Percentiles rank a stretch among this genome's conserved stretches.
phyloP scores from a whole-genome alignment of 2,888 invertebrate genomes.

The Colletes collaris region DNA sequence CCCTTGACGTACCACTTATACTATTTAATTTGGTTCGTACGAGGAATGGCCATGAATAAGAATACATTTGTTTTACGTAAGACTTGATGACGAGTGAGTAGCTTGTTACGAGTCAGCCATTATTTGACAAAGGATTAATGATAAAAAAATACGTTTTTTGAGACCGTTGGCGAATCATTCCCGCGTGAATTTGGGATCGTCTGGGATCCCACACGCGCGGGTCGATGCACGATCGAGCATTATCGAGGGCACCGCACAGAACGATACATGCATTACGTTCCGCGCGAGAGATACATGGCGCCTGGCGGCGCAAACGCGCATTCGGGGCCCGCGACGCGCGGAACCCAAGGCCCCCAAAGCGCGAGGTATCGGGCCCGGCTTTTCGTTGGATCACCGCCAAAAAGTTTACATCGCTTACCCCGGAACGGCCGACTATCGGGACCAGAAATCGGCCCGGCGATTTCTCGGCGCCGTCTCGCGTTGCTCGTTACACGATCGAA shows the following conservation, averaged over 20 bases:
- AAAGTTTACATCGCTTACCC: constrained; percentile 49
- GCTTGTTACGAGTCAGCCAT: too few species aligned
- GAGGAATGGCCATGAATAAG: too few species aligned
- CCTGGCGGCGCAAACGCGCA: constrained; percentile 23
- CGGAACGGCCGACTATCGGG: constrained; percentile 45
- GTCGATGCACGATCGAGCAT: constrained; percentile 46
- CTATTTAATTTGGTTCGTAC: too few species aligned
- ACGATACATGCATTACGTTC: constrained; percentile 64
- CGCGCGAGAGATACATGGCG: constrained; percentile 52
- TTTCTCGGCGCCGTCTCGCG: constrained; percentile 38
- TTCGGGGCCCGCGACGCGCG: constrained; percentile 11
- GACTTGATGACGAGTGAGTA: too few species aligned
- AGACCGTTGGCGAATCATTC: constrained; percentile 46
- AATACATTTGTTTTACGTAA: too few species aligned
- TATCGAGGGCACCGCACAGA: constrained; percentile 64
- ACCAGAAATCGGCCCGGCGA: constrained; percentile 28
- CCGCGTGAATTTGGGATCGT: constrained; percentile 36
- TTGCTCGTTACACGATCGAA: constrained; percentile 61
- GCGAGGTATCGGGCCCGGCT: constrained; percentile 20
- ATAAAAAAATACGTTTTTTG: too few species aligned
- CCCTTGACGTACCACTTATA: too few species aligned
- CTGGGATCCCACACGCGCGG: constrained; percentile 36
- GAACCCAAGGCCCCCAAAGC: constrained; percentile 7
- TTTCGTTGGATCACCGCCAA: constrained; percentile 47
- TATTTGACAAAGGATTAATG: too few species aligned